A percentile compares a stretch with the other conserved stretches of the same genome.
Evolutionary conservation across 2,113 vertebrate species (phyloP).

Genomic region (Passer montanus): DNA sequence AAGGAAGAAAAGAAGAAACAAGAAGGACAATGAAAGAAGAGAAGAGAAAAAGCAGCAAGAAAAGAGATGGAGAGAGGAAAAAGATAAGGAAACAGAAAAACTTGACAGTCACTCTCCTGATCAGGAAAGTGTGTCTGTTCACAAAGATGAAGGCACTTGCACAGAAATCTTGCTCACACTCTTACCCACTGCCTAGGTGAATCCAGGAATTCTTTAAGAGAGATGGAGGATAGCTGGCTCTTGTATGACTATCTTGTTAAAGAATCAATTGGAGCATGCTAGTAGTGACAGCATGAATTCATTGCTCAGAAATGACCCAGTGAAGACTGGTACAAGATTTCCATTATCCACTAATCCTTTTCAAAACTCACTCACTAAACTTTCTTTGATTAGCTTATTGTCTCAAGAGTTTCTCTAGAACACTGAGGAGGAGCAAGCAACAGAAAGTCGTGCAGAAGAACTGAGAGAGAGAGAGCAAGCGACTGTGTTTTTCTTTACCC

Average conservation of each 20-base stretch:
- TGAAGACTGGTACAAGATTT: not conserved
- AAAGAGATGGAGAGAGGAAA: not conserved
- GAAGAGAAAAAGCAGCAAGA: not conserved
- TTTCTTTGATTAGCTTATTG: not conserved
- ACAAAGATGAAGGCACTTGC: not conserved
- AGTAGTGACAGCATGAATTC: not conserved
- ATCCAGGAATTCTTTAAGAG: not conserved
- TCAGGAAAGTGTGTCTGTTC: not conserved
- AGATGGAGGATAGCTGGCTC: not conserved
- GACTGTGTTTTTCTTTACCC: not conserved
- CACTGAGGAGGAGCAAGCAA: not conserved
- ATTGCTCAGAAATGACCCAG: not conserved
- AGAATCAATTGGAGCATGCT: not conserved
- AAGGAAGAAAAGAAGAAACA: rapidly evolving
- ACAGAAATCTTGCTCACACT: not conserved
- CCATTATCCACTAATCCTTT: not conserved
- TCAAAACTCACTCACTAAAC: not conserved
- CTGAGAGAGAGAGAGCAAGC: not conserved
- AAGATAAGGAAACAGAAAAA: not conserved
- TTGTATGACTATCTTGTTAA: not conserved
- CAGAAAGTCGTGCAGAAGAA: not conserved
- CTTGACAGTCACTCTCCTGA: not conserved
- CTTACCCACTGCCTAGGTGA: not conserved
- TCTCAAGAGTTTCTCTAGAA: not conserved
- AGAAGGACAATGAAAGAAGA: not conserved